Evolutionary conservation across 2,888 invertebrate species (phyloP).

Genomic region (Therioaphis trifolii): DNA sequence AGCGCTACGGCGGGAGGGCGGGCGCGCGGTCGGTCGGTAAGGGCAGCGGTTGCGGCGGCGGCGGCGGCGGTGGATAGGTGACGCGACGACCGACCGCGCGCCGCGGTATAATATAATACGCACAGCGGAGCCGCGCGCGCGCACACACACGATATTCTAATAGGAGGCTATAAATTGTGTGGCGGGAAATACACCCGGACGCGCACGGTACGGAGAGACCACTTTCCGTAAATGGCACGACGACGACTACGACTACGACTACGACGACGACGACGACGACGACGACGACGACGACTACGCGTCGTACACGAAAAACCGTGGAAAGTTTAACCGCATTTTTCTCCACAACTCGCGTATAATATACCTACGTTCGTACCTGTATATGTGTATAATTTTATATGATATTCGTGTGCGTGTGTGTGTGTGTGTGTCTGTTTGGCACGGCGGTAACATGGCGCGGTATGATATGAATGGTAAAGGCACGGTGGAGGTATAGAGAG

Average conservation of each 20-base stretch:
- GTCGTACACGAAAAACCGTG: constrained; percentile 45
- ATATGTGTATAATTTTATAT: too few relatives aligned
- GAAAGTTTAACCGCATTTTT: constrained; percentile 55
- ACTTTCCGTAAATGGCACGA: constrained; percentile 58
- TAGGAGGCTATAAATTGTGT: constrained; percentile 54
- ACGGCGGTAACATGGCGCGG: too few relatives aligned
- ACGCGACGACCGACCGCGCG: constrained; percentile 11
- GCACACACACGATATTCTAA: constrained; percentile 36
- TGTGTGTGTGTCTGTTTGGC: neutral
- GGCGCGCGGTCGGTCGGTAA: constrained; percentile 2
- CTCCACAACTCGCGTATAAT: neutral
- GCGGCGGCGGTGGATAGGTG: constrained; percentile 3
- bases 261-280: constrained; percentile 36
- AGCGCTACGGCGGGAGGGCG: neutral
- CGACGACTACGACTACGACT: too few relatives aligned
- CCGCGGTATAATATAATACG: neutral
- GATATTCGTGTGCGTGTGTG: neutral
- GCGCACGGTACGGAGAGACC: constrained; percentile 13
- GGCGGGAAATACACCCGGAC: neutral
- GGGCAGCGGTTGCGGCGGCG: too few relatives aligned
- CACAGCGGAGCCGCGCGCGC: neutral
- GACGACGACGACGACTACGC: constrained; percentile 18
- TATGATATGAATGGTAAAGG: too few relatives aligned
- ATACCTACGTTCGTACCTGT: too few relatives aligned
- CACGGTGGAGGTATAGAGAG: too few relatives aligned